Evolutionary conservation across 2,113 vertebrate genomes (phyloP), one percentile per base, ranked within the genome.

Genomic region (Spheniscus mendiculus): DNA sequence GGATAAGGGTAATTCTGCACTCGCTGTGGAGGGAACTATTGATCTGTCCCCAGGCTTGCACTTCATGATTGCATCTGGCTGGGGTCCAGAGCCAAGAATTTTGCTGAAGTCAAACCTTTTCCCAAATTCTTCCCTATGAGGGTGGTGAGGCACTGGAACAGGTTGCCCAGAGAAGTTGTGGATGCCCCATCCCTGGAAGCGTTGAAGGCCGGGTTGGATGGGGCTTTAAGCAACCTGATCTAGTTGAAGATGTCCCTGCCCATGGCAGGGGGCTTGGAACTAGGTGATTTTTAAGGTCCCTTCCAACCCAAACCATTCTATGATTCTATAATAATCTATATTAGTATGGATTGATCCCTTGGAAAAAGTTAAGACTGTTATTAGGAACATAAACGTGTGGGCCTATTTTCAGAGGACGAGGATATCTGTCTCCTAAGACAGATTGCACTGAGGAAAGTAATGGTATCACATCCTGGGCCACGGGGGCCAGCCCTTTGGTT

Each of bases 381-480:
- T 80, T 55, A 66, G 13, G 19, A 74, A 25, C 8, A 11, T 30
- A 59, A 86, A 83, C 6, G 9, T 4, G 23, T 36, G 10, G 6
- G 10, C 1, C 29, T 52, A 0, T 19, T 63, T 69, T 65, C 3
- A 4, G 65, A 89, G 45, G n/a, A 21, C 16, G 63, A 36, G 5
- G 27, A 6, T 42, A 5, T 26, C 20, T 83, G 26, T 53, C 49
- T 65, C 25, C 7, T 7, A 14, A 40, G 10, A 53, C 1, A 15
- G 34, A 32, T 38, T 30, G 17, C 7, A 8, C 30, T 16, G 32
- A 55, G 65, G 40, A 62, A 29, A 42, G 30, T 17, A 34, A 10
- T 0, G 1, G 21, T 2, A 2, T n/a, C 1, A 0, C 8, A 15
- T 6, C 52, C 65, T 7, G 36, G 25, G 44, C 52, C 34, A 12